A percentile compares a stretch with the other conserved stretches of the same genome.
Conservation (phyloP, 2,888 invertebrate species). For the Cyaniris semiargus region DNA sequence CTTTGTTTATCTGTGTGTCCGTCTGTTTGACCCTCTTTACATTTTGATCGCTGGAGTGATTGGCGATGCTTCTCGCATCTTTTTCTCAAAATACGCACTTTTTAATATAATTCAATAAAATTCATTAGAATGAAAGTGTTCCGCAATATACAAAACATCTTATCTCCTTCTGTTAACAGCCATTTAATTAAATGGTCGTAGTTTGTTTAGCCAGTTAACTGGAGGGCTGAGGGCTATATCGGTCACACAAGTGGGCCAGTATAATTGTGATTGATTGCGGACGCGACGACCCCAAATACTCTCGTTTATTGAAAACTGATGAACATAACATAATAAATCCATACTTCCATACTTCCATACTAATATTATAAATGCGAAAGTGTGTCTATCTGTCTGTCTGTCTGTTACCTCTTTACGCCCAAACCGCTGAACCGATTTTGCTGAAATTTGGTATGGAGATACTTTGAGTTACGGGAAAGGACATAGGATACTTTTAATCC, state of each 20-base stretch:
- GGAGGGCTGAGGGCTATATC: neutral
- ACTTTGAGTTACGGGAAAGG: too few relatives aligned
- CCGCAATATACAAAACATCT: neutral
- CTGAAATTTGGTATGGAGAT: too few relatives aligned
- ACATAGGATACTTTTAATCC: too few relatives aligned
- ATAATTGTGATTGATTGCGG: neutral
- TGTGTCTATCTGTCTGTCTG: too few relatives aligned
- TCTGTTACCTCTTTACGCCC: too few relatives aligned
- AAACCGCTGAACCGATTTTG: too few relatives aligned
- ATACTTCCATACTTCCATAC: too few relatives aligned
- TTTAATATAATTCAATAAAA: neutral
- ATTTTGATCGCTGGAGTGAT: too few relatives aligned
- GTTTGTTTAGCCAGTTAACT: slow-evolving; percentile 1
- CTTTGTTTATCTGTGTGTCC: neutral
- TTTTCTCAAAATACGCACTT: neutral
- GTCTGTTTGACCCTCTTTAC: too few relatives aligned
- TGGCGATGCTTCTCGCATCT: too few relatives aligned
- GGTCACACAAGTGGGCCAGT: neutral
- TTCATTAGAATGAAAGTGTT: neutral
- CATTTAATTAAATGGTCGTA: neutral
- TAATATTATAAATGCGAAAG: too few relatives aligned
- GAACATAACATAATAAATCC: neutral
- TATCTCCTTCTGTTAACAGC: neutral
- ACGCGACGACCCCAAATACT: neutral
- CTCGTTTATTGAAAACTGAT: neutral